A percentile compares a stretch with the other conserved stretches of the same genome.
Evolutionary conservation across 2,113 vertebrate genomes (phyloP).

Genomic region (Rhynchopsitta pachyrhyncha): DNA sequence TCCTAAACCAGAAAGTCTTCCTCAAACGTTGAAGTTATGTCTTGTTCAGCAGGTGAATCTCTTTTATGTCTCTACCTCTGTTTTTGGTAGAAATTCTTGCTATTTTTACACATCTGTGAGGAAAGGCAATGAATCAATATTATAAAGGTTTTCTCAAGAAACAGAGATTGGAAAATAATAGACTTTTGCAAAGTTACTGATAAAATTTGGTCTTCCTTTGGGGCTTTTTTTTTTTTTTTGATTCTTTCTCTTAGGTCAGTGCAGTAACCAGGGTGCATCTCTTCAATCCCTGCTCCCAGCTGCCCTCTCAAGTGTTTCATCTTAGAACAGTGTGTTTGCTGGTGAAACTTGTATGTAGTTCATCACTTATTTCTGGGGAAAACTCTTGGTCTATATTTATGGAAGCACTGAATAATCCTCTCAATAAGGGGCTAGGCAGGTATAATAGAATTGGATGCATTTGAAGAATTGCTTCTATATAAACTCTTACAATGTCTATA

Average conservation of each 20-base stretch:
- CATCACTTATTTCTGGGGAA: constrained; percentile 1
- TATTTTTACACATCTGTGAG: background rate
- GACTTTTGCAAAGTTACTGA: background rate
- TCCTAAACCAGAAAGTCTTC: background rate
- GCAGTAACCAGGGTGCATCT: background rate
- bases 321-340: background rate
- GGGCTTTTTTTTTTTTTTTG: background rate
- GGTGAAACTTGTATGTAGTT: constrained; percentile 2
- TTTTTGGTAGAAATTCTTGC: background rate
- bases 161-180: background rate
- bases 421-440: constrained; percentile 7
- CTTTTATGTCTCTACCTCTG: background rate
- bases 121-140: background rate
- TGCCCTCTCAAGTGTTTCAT: constrained; percentile 14
- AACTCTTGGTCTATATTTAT: constrained; percentile 40
- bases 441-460: background rate
- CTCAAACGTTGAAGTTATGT: background rate
- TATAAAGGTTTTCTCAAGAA: background rate
- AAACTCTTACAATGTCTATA: rapidly evolving
- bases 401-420: constrained; percentile 41
- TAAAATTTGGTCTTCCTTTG: background rate
- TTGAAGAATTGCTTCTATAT: background rate
- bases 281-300: background rate
- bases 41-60: background rate
- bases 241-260: background rate